Evolutionary conservation across 2,797 vertebrate species (phyloP), one percentile per base, ranked within the genome.

Genomic region (Fistularia commersonii): DNA sequence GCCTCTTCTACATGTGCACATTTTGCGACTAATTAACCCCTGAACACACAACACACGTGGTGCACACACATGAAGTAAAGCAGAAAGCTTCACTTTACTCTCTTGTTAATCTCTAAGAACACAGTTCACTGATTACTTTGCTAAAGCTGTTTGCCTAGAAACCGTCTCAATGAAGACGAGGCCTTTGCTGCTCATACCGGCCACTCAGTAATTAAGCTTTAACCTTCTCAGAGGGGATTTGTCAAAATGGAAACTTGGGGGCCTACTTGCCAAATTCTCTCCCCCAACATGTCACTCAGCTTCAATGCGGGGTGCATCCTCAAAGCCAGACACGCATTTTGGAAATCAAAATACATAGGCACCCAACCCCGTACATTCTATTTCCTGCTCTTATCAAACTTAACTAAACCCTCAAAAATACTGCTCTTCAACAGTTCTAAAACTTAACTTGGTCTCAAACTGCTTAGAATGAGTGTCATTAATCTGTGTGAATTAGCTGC

Each of bases 191-290:
- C 76, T 75, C 75, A 79, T 59, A 66, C 68, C 41, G 76, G 77
- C 68, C 83, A 70, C 72, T 69, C 59, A 35, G 34, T 89, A 89
- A 91, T 90, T 90, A 91, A 90, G 83, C 85, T 82, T 83, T 82
- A 86, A 85, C 83, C 84, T 79, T 81, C 77, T 83, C 85, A 81
- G 83, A 87, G 79, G 82, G 86, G 90, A 91, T 91, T 91, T 90
- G 86, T 87, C 84, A 80, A 80, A 87, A 86, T 80, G 73, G 65
- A 88, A 89, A 89, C 81, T 77, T 76, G 75, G 83, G 83, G 76
- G 69, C 56, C 45, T 13, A 32, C 54, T 76, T 41, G 45, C 51
- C 50, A 56, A 63, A 53, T 53, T 46, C 60, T 32, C 13, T 32
- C 56, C 40, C 48, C 49, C 13, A 13, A 13, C 32, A 14, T 64